Percentiles rank a stretch among this genome's conserved stretches.
Evolutionary conservation across 2,797 vertebrate genomes (phyloP).

Genomic region (Clarias pachynema): DNA sequence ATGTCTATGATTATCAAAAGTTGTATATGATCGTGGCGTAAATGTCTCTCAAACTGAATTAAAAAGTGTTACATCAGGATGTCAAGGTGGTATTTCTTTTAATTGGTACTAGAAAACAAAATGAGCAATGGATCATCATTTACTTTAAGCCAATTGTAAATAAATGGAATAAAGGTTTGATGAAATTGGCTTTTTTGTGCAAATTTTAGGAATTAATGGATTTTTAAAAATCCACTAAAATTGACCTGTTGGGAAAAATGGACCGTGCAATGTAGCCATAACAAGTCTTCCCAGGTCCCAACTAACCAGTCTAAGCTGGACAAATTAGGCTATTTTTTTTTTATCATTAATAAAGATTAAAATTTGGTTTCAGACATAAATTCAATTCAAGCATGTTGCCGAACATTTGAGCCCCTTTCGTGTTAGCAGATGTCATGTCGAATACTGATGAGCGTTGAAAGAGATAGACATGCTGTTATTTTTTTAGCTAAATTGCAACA

Average conservation of each 20-base stretch:
- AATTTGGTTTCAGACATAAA: background rate
- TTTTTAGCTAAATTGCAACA: background rate
- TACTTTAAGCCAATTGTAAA: background rate
- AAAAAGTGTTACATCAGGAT: background rate
- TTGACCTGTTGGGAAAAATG: background rate
- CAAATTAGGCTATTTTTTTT: background rate
- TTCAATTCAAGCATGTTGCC: background rate
- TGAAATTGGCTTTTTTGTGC: background rate
- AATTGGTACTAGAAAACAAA: background rate
- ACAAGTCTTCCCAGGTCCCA: background rate
- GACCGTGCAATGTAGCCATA: background rate
- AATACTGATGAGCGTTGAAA: background rate
- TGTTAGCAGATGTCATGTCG: background rate
- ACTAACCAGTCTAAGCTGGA: background rate
- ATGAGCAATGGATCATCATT: background rate
- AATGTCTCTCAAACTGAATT: background rate
- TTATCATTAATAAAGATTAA: background rate
- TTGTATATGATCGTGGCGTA: background rate
- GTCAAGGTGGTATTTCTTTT: background rate
- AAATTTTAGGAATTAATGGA: background rate
- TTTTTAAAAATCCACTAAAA: background rate
- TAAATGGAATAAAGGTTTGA: background rate
- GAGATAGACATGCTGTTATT: background rate
- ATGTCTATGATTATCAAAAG: background rate
- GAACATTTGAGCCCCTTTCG: background rate